Evolutionary conservation across 2,797 vertebrate species (phyloP).

Genomic region (Onychomys torridus): DNA sequence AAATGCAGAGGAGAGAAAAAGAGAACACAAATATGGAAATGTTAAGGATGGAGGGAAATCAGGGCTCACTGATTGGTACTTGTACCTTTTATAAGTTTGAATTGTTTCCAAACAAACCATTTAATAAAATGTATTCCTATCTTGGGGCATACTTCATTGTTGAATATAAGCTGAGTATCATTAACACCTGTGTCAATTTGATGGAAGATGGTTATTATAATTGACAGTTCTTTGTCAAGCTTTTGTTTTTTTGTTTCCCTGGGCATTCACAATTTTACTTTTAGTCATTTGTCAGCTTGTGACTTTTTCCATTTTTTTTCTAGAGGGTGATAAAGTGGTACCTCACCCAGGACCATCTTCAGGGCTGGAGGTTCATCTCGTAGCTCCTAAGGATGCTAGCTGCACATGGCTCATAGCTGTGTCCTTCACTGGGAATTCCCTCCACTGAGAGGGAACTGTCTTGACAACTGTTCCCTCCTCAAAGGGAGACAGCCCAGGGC

Average conservation of each 20-base stretch:
- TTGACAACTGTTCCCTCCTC: rapidly evolving
- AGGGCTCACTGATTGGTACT: neutral
- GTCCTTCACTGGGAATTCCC: too few relatives aligned
- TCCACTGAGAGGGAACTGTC: neutral
- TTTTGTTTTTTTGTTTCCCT: constrained; percentile 4
- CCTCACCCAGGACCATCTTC: neutral
- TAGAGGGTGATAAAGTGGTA: neutral
- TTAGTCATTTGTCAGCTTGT: neutral
- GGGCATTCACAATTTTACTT: neutral
- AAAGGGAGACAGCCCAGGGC: neutral
- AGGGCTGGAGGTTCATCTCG: neutral
- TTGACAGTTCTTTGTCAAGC: neutral
- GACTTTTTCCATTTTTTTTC: neutral
- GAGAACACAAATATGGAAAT: neutral
- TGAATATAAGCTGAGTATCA: neutral
- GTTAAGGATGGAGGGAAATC: neutral
- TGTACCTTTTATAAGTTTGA: neutral
- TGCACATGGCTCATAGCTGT: neutral
- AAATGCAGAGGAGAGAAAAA: neutral
- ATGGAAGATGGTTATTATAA: neutral
- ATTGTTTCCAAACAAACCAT: constrained; percentile 35
- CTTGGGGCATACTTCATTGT: neutral
- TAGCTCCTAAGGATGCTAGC: neutral
- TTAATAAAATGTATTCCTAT: neutral
- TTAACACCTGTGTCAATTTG: neutral